These are phyloP conservation scores for Lepidochrysops patricia DNA, from an alignment of 2,888 invertebrate species.

Conservation along the genomic window DNA sequence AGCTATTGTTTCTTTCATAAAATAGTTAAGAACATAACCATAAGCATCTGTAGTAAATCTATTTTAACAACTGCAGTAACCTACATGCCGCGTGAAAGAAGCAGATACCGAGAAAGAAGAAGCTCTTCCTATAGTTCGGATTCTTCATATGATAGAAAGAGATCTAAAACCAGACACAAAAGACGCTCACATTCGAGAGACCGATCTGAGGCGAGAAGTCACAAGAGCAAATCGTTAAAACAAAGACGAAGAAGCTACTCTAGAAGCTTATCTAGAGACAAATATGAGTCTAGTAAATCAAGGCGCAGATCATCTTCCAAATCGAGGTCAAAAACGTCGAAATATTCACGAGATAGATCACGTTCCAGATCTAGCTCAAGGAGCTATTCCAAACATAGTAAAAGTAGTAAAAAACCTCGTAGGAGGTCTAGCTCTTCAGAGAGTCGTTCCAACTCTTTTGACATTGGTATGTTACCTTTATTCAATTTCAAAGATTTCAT, in stretches of 20 bases:
- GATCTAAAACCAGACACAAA: slow-evolving; percentile 55
- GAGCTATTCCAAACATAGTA: slow-evolving; percentile 45
- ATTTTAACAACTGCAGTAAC: background rate
- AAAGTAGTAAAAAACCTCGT: slow-evolving; percentile 41
- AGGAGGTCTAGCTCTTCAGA: slow-evolving; percentile 49
- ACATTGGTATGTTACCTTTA: slow-evolving; percentile 42
- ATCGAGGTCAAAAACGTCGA: slow-evolving; percentile 41
- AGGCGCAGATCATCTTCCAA: slow-evolving; percentile 49
- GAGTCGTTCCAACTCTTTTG: slow-evolving; percentile 55
- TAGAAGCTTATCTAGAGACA: slow-evolving; percentile 57
- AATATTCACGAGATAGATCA: slow-evolving; percentile 39
- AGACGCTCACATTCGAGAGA: slow-evolving; percentile 55
- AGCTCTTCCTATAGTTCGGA: slow-evolving; percentile 61
- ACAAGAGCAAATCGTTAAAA: slow-evolving; percentile 49
- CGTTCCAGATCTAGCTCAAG: slow-evolving; percentile 49
- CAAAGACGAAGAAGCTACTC: slow-evolving; percentile 52
- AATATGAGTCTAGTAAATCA: slow-evolving; percentile 48
- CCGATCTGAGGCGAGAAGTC: slow-evolving; percentile 49
- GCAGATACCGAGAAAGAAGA: slow-evolving; percentile 54
- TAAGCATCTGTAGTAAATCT: no score
- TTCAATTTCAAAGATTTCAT: no score
- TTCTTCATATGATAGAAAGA: slow-evolving; percentile 58
- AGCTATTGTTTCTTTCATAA: no score
- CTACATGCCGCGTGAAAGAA: slow-evolving; percentile 62
- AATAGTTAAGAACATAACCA: no score